These are phyloP conservation scores for Avahi laniger DNA, from an alignment of 2,797 vertebrate genomes.

Conservation along the genomic window DNA sequence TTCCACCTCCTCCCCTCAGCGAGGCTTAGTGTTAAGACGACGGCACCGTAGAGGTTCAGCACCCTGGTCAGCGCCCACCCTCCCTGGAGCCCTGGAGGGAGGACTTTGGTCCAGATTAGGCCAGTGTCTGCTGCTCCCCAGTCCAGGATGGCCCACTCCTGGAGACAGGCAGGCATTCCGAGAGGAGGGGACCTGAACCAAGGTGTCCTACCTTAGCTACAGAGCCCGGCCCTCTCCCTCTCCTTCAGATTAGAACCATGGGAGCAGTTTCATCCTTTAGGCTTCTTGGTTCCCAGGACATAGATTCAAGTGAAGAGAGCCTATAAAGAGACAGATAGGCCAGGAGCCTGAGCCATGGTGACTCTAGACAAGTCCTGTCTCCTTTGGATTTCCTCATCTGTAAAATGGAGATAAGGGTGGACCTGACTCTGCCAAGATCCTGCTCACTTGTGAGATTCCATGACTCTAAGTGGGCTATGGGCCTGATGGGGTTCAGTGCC, in stretches of 20 bases:
- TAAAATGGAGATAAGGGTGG: neutral
- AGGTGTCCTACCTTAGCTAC: neutral
- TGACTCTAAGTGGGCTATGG: neutral
- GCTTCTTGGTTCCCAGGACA: neutral
- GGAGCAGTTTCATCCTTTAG: neutral
- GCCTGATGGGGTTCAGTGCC: neutral
- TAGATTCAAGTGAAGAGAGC: neutral
- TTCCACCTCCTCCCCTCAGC: neutral
- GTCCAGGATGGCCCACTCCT: neutral
- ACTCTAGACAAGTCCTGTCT: neutral
- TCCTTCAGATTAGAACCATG: neutral
- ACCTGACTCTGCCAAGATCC: neutral
- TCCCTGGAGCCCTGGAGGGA: fast-evolving
- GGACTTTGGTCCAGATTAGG: neutral
- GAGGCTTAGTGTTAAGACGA: neutral
- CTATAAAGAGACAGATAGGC: neutral
- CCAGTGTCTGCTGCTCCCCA: neutral
- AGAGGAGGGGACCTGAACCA: neutral
- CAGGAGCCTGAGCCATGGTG: neutral
- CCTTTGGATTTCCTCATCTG: neutral
- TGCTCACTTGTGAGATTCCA: neutral
- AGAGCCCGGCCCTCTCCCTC: neutral
- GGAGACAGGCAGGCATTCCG: neutral
- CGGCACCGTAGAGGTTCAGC: constrained; percentile 20
- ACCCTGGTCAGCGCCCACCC: constrained; percentile 68